Conservation (phyloP, 2,888 invertebrate genomes). For the Anthrax anthrax region DNA sequence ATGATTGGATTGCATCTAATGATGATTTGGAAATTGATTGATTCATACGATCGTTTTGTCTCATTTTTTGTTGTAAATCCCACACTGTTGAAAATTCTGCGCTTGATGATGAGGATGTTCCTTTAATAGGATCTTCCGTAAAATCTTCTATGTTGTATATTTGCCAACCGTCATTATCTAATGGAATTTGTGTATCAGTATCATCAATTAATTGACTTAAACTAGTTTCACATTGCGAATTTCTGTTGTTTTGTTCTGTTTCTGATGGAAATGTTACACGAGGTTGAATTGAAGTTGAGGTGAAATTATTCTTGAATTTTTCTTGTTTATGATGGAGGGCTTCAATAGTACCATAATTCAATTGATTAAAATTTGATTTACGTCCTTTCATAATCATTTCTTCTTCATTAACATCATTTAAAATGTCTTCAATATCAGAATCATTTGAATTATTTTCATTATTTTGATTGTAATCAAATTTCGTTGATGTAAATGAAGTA, state of each 20-base stretch:
- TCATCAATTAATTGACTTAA: not conserved
- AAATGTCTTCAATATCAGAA: conserved; percentile 19
- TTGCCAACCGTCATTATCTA: conserved; percentile 45
- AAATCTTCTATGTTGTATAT: conserved; percentile 39
- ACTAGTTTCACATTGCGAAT: not conserved
- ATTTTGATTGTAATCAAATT: no score
- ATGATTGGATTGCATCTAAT: not conserved
- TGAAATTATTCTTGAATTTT: conserved; percentile 1
- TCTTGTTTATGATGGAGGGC: conserved; percentile 10
- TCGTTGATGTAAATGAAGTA: no score
- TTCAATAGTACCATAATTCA: conserved; percentile 25
- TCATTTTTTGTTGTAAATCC: conserved; percentile 1
- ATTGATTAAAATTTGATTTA: conserved; percentile 21
- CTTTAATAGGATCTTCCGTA: conserved; percentile 20
- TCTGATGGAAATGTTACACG: not conserved
- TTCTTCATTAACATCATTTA: conserved; percentile 26
- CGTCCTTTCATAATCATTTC: conserved; percentile 23
- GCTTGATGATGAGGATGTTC: no score
- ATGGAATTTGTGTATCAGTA: conserved; percentile 6
- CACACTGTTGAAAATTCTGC: not conserved
- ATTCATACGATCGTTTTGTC: not conserved
- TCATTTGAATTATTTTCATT: not conserved
- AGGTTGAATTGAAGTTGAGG: not conserved
- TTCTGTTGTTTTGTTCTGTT: not conserved
- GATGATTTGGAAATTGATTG: not conserved